These are phyloP conservation scores for Agrochola macilenta DNA, from an alignment of 2,888 invertebrate genomes.

Conservation along the genomic window DNA sequence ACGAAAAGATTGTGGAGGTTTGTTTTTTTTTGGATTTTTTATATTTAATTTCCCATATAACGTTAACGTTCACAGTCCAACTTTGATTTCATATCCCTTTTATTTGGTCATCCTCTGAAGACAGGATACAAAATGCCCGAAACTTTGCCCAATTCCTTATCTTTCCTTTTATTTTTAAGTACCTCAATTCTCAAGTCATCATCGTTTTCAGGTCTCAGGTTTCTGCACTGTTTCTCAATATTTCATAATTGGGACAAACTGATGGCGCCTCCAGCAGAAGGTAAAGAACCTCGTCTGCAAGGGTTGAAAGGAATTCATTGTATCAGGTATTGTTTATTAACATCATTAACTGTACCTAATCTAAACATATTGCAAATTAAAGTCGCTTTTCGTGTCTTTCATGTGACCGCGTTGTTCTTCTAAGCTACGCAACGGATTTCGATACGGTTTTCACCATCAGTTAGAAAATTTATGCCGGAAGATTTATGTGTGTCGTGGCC, in stretches of 20 bases:
- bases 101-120: no score
- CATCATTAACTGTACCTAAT: not conserved
- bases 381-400: no score
- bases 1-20: not conserved
- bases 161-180: not conserved
- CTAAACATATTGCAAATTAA: no score
- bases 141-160: not conserved
- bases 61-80: not conserved
- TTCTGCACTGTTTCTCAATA: conserved; percentile 72
- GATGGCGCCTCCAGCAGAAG: conserved; percentile 33
- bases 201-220: conserved; percentile 37
- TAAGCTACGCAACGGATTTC: no score
- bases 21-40: not conserved
- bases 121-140: not conserved
- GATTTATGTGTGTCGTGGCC: no score
- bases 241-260: conserved; percentile 69
- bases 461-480: no score
- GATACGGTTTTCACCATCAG: no score
- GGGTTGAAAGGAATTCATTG: conserved; percentile 66
- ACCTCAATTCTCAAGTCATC: not conserved
- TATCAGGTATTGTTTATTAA: conserved; percentile 60
- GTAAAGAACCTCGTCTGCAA: conserved; percentile 49
- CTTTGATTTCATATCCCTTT: not conserved
- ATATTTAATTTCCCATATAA: not conserved
- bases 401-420: no score